Percentiles rank a stretch among this genome's conserved stretches.
These are phyloP conservation scores for Erebia ligea DNA, from an alignment of 2,888 invertebrate species.

Conservation along the genomic window DNA sequence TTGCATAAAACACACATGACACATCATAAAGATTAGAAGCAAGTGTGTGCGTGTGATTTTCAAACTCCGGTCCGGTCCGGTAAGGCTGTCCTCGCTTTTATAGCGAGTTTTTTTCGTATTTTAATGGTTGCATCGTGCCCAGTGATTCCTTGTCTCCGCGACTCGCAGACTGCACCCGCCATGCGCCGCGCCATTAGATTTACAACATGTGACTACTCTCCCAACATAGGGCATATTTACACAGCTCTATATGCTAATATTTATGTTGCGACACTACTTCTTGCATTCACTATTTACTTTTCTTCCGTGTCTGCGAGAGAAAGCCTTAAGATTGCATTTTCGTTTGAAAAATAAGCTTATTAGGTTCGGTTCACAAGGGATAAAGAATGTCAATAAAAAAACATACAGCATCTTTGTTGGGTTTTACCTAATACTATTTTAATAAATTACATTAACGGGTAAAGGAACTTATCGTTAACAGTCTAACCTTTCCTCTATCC, in stretches of 20 bases:
- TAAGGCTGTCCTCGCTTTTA: no score
- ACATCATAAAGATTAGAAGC: no score
- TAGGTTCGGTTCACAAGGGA: not conserved
- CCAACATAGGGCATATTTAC: constrained; percentile 43
- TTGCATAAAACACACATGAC: no score
- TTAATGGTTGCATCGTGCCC: constrained; percentile 43
- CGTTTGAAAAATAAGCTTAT: not conserved
- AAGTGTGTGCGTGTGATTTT: no score
- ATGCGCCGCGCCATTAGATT: constrained; percentile 68
- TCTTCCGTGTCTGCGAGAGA: not conserved
- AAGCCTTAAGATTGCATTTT: no score
- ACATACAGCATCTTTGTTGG: no score
- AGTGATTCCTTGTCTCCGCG: constrained; percentile 27
- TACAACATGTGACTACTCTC: constrained; percentile 55
- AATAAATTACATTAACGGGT: no score
- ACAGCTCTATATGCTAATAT: constrained; percentile 1
- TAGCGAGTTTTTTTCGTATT: not conserved
- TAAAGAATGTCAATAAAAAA: not conserved
- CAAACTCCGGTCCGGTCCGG: no score
- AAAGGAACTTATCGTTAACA: no score
- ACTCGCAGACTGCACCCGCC: constrained; percentile 57
- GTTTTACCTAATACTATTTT: no score
- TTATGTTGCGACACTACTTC: not conserved
- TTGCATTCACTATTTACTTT: not conserved
- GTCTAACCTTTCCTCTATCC: no score